Percentiles rank a stretch among this genome's conserved stretches.
Conservation (phyloP, 2,888 invertebrate species). For the Chaitophorus viminalis region DNA sequence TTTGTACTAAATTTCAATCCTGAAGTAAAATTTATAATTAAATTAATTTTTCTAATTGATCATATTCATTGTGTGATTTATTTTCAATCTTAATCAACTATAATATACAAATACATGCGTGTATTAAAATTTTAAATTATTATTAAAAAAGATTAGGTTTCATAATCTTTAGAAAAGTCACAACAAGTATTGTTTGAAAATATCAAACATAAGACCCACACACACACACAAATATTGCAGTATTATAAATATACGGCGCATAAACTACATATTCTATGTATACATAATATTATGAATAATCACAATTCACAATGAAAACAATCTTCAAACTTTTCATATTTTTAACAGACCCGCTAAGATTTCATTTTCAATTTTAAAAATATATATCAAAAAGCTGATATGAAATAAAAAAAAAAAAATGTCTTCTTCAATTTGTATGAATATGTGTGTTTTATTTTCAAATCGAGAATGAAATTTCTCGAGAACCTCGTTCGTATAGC, state of each 20-base stretch:
- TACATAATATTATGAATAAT: neutral
- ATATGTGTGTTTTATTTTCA: conserved; percentile 13
- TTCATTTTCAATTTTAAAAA: neutral
- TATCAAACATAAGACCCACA: neutral
- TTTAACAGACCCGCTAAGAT: neutral
- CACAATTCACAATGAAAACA: neutral
- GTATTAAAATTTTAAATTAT: too few species aligned
- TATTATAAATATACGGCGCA: too few species aligned
- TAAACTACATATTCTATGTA: neutral
- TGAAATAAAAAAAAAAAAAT: conserved; percentile 19
- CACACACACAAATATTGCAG: neutral
- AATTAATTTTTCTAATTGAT: too few species aligned
- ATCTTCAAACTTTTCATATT: neutral
- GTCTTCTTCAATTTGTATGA: conserved; percentile 43
- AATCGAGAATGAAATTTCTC: conserved; percentile 39
- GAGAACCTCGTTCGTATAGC: conserved; percentile 6
- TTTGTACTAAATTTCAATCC: too few species aligned
- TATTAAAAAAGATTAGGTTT: too few species aligned
- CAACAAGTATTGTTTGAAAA: too few species aligned
- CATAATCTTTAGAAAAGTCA: too few species aligned
- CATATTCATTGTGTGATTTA: too few species aligned
- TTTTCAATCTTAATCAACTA: too few species aligned
- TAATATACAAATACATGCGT: too few species aligned
- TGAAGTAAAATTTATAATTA: too few species aligned
- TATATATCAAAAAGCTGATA: conserved; percentile 5